These are phyloP conservation scores for Miichthys miiuy DNA, from an alignment of 2,797 vertebrate species.

Conservation along the genomic window DNA sequence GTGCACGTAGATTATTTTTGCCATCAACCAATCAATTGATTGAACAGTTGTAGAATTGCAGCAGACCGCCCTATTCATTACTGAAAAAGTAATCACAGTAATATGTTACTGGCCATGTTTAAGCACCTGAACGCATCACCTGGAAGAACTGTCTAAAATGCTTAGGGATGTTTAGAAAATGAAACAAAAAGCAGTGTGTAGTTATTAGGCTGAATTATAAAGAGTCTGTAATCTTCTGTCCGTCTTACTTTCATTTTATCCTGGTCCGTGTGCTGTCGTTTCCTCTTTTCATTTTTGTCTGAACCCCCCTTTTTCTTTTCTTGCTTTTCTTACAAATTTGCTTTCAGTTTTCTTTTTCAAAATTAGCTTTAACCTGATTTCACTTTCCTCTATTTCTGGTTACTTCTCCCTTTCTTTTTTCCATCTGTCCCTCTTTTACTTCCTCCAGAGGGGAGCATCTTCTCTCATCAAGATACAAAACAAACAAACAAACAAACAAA, in stretches of 20 bases:
- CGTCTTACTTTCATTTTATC: conserved; percentile 33
- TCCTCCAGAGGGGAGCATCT: conserved; percentile 28
- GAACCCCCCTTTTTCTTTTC: conserved; percentile 1
- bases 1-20: too few relatives aligned
- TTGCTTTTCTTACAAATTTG: conserved; percentile 3
- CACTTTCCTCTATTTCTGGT: conserved; percentile 52
- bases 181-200: not conserved
- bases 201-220: conserved; percentile 28
- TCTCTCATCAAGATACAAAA: conserved; percentile 41
- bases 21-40: too few relatives aligned
- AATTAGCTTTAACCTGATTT: conserved; percentile 54
- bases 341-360: conserved; percentile 56
- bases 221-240: conserved; percentile 39
- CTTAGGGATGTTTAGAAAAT: not conserved
- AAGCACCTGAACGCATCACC: not conserved
- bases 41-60: too few relatives aligned
- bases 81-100: not conserved
- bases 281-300: conserved; percentile 9
- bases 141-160: not conserved
- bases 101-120: not conserved
- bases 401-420: conserved; percentile 29
- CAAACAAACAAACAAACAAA: conserved; percentile 28
- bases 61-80: not conserved
- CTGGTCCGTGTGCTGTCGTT: not conserved
- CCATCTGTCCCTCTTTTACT: conserved; percentile 4